Evolutionary conservation across 2,888 invertebrate species (phyloP), one percentile per base, ranked within the genome.

Genomic region (Crematogaster levior): DNA sequence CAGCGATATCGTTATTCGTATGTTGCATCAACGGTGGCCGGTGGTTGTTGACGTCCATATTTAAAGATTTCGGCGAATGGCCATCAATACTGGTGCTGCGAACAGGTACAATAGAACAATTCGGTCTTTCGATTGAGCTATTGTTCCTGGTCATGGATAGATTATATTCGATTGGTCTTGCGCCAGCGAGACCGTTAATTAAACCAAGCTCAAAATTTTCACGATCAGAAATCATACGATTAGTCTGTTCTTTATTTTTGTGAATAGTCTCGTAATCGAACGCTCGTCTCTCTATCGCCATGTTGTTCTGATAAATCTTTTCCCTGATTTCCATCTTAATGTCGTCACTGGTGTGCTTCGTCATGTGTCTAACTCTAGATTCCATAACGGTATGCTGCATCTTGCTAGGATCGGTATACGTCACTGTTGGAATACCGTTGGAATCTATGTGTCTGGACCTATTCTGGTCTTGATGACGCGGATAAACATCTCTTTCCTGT

Each of bases 381-480:
- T 92, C 92, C 21, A 89, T 83, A 7, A 88, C 46, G 0, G 84
- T 82, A 21, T 91, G 91, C 7, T 90, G 92, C 68, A 93, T 88
- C 56, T 92, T 93, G 18, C 89, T 90, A 0, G 93, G 90, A 80
- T 92, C 92, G 3, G 92, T 91, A 43, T 93, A 93, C 2, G 93
- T 93, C 5, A 93, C 91, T 0, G 92, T 92, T 0, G 91, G 90
- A 5, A 90, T 87, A 27, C 89, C 85, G 37, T 89, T 89, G 1
- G 88, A 68, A 18, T 93, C 93, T 4, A 86, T 77, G 27, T 82
- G 86, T 21, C 90, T 89, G 3, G 92, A 85, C 15, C 86, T 86
- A 1, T 79, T 65, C 0, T 87, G 86, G 9, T 89, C 89, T 15
- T 90, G 88, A 56, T 91, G 90, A 46, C 91, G 91, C 65, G 87